Conservation (phyloP, 1,140 invertebrate genomes). For the Cotesia chilonis region DNA sequence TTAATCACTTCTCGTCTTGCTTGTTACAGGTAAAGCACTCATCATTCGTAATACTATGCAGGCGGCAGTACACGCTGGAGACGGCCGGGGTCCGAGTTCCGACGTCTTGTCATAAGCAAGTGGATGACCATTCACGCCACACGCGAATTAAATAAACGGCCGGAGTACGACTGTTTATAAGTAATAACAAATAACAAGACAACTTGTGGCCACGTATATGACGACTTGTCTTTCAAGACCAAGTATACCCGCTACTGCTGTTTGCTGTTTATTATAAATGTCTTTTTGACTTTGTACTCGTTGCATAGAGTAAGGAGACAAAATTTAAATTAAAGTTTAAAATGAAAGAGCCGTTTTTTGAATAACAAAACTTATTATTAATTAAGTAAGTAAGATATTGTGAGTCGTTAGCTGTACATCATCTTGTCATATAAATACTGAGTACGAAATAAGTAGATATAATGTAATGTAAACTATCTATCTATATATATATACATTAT, state of each 20-base stretch:
- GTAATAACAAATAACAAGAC: neutral
- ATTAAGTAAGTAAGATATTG: conserved; percentile 10
- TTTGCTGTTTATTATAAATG: neutral
- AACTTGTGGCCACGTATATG: too few relatives aligned
- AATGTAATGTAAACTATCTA: too few relatives aligned
- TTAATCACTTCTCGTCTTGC: conserved; percentile 38
- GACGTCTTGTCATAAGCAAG: conserved; percentile 18
- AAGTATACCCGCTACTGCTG: too few relatives aligned
- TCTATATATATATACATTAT: too few relatives aligned
- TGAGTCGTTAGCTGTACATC: conserved; percentile 18
- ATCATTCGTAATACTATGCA: neutral
- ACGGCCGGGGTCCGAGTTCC: neutral
- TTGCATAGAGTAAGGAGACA: conserved; percentile 6
- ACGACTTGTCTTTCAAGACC: too few relatives aligned
- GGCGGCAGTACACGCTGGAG: neutral
- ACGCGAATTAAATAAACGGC: neutral
- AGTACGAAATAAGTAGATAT: conserved; percentile 20
- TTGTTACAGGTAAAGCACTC: conserved; percentile 34
- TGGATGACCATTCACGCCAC: conserved; percentile 7
- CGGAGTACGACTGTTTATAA: neutral
- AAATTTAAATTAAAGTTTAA: conserved; percentile 7
- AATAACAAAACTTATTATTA: conserved; percentile 9
- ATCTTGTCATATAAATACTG: conserved; percentile 29
- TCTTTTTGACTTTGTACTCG: conserved; percentile 7
- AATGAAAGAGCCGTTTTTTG: conserved; percentile 3